Evolutionary conservation across 1,140 invertebrate genomes (phyloP).

Genomic region (Caerostris extrusa): DNA sequence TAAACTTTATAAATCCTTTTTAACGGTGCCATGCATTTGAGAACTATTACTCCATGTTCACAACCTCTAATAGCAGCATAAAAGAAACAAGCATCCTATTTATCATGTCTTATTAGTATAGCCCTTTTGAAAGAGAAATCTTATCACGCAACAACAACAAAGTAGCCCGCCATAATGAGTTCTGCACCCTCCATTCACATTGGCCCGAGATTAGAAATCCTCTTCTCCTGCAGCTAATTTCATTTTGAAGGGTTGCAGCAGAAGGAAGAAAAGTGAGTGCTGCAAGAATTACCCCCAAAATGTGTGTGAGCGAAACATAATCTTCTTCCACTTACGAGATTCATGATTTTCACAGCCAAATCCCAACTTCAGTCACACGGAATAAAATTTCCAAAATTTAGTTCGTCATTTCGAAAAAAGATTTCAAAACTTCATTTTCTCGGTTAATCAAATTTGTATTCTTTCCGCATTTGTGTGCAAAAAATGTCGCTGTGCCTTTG

Average conservation of each 20-base stretch:
- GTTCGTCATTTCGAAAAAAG: not conserved
- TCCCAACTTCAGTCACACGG: not conserved
- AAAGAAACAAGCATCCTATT: not conserved
- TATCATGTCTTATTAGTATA: not conserved
- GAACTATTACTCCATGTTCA: not conserved
- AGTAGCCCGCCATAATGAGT: not conserved
- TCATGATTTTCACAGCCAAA: not conserved
- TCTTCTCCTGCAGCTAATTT: not conserved
- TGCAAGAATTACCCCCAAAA: not conserved
- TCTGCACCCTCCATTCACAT: too few relatives aligned
- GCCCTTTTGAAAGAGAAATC: not conserved
- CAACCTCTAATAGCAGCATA: not conserved
- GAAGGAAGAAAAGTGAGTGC: not conserved
- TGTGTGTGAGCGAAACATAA: not conserved
- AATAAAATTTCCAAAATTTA: not conserved
- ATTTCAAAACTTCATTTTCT: not conserved
- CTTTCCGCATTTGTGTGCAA: not conserved
- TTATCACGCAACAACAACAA: not conserved
- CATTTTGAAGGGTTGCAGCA: not conserved
- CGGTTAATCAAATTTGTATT: not conserved
- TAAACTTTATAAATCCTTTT: too few relatives aligned
- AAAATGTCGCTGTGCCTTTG: not conserved
- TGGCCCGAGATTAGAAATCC: not conserved
- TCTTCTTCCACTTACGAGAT: constrained; percentile 4
- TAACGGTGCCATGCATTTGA: too few relatives aligned